Base-by-base conservation (phyloP, 2,888 invertebrate species). In the Junonia oenone region DNA sequence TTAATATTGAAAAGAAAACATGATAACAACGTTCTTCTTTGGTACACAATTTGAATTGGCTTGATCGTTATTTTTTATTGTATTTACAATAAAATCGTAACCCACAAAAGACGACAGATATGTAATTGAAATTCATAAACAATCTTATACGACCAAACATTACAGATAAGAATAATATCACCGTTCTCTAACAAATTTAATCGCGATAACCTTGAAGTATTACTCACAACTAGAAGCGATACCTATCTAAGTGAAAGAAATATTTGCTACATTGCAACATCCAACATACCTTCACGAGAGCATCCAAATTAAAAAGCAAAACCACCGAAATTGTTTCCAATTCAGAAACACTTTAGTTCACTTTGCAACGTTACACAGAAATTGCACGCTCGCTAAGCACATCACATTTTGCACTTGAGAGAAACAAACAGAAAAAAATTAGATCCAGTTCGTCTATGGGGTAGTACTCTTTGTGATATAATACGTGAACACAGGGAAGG, bases 361-460 rank as follows among this genome's bases (percentile, higher is more conserved):
- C 86, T 82, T 72, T 43, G 72, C 71, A 82, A 85, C 76, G 85
- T 86, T 82, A 81, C 87, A 87, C 85, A 78, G 79, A 52, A 57
- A 3, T 53, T 49, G 56, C 56, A 56, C 79, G 82, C 77, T 83
- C 68, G 75, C 74, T 79, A 76, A 78, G 65, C 88, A 88, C 83
- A 86, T 89, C 89, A 90, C 89, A 88, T 88, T 87, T 88, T 84
- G 83, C 88, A 88, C 88, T 83, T 74, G 73, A 71, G 71, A 72
- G 19, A 55, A 55, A 83, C 81, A 78, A 79, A 80, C 74, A 71
- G 74, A 73, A 69, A 69, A 67, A 73, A 75, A 74, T 74, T 71
- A 69, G 65, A 81, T 83, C 76, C 81, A 77, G 78, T 77, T 73
- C 65, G 67, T 62, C 64, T 65, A 43, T 26, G n/a, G 22, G 6